A percentile compares a stretch with the other conserved stretches of the same genome.
These are phyloP conservation scores for Neoscelio sp. DNA, from an alignment of 2,888 invertebrate genomes.

Conservation along the genomic window DNA sequence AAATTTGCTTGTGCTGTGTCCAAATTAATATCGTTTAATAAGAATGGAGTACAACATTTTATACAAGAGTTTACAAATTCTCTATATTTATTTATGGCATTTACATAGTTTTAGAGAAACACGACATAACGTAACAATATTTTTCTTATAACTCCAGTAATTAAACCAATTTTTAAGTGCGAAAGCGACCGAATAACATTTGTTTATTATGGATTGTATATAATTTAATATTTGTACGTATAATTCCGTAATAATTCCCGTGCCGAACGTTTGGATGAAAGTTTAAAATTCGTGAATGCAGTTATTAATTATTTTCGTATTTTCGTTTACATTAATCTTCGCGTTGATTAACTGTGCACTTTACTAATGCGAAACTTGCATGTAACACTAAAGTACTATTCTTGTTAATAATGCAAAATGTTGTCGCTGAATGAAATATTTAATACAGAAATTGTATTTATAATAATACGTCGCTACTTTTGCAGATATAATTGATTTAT, in stretches of 20 bases:
- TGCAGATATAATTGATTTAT: constrained; percentile 28
- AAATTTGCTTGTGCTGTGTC: too few species aligned
- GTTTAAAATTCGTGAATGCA: constrained; percentile 7
- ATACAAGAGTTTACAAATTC: too few species aligned
- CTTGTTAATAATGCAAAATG: constrained; percentile 25
- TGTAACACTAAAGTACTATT: constrained; percentile 37
- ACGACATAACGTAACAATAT: too few species aligned
- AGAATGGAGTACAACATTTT: too few species aligned
- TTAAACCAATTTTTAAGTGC: too few species aligned
- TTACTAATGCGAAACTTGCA: constrained; percentile 27
- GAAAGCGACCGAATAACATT: too few species aligned
- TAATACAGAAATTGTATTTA: constrained; percentile 20
- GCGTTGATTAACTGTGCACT: constrained; percentile 49
- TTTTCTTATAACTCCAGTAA: too few species aligned
- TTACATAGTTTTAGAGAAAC: too few species aligned
- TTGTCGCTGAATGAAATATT: constrained; percentile 38
- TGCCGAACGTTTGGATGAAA: not conserved
- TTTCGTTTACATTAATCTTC: constrained; percentile 44
- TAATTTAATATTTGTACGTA: not conserved
- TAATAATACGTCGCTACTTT: constrained; percentile 19
- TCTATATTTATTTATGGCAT: too few species aligned
- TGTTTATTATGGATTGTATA: too few species aligned
- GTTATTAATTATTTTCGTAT: constrained; percentile 28
- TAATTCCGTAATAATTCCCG: not conserved
- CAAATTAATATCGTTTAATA: too few species aligned